phyloP scores from a whole-genome alignment of 92 coral and sea anemone genomes.

The Epizoanthus stellaris region DNA sequence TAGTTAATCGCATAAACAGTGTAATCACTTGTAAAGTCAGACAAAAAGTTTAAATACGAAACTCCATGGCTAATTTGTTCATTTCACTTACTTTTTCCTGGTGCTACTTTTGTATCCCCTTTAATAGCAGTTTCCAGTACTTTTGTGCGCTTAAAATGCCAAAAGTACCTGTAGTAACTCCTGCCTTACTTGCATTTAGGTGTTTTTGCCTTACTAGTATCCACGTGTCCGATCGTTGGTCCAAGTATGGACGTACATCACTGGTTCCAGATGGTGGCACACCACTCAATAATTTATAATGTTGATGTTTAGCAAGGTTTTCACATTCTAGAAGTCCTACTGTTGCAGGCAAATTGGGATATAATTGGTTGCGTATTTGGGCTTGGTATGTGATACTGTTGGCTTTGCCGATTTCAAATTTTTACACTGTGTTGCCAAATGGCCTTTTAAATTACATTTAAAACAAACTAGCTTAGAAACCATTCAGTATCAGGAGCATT shows the following conservation, averaged over 20 bases:
- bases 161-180: conserved; percentile 6
- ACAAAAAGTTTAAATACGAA: too few species aligned
- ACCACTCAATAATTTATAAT: background rate
- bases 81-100: background rate
- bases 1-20: background rate
- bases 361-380: background rate
- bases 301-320: conserved; percentile 1
- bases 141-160: background rate
- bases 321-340: too few species aligned
- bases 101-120: too few species aligned
- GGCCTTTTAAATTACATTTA: conserved; percentile 32
- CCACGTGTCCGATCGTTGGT: conserved; percentile 37
- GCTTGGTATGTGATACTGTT: background rate
- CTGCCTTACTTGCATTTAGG: conserved; percentile 29
- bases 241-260: background rate
- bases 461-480: conserved; percentile 38
- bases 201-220: background rate
- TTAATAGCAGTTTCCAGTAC: background rate
- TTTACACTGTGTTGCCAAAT: too few species aligned
- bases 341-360: too few species aligned
- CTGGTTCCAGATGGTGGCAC: background rate
- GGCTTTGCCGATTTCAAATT: background rate
- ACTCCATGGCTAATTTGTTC: background rate
- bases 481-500: conserved; percentile 35
- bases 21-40: background rate